Conservation (phyloP, 2,888 invertebrate species). For the Andrena bicolor region DNA sequence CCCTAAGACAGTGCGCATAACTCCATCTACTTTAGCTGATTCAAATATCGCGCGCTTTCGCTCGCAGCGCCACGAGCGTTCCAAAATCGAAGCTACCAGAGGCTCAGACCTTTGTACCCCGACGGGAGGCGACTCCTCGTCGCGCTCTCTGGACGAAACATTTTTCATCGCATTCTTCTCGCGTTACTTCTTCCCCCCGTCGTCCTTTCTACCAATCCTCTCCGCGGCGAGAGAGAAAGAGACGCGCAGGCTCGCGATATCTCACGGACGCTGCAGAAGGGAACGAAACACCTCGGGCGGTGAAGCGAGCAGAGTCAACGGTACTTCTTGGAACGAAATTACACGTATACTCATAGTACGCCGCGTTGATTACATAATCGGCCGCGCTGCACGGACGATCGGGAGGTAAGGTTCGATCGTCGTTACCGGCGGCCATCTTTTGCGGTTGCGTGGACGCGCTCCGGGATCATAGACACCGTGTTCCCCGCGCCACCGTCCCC, state of each 20-base stretch:
- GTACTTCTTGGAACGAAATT: slow-evolving; percentile 79
- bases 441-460: slow-evolving; percentile 12
- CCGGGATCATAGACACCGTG: background rate
- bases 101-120: background rate
- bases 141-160: background rate
- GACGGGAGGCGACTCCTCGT: background rate
- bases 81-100: background rate
- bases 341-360: slow-evolving; percentile 67
- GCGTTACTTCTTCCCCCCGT: slow-evolving; percentile 5
- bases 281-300: slow-evolving; percentile 62
- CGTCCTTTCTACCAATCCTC: slow-evolving; percentile 17
- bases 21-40: background rate
- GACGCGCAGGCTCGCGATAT: background rate
- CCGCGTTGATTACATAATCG: slow-evolving; percentile 78
- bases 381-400: slow-evolving; percentile 44
- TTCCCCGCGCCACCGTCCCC: background rate
- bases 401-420: slow-evolving; percentile 43
- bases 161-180: slow-evolving; percentile 6
- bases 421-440: slow-evolving; percentile 31
- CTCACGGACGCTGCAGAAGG: slow-evolving; percentile 32
- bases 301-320: slow-evolving; percentile 76
- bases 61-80: background rate
- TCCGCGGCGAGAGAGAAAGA: background rate
- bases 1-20: background rate
- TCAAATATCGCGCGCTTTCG: background rate